These are phyloP conservation scores for Chelmon rostratus DNA, from an alignment of 2,797 vertebrate genomes.

Conservation along the genomic window DNA sequence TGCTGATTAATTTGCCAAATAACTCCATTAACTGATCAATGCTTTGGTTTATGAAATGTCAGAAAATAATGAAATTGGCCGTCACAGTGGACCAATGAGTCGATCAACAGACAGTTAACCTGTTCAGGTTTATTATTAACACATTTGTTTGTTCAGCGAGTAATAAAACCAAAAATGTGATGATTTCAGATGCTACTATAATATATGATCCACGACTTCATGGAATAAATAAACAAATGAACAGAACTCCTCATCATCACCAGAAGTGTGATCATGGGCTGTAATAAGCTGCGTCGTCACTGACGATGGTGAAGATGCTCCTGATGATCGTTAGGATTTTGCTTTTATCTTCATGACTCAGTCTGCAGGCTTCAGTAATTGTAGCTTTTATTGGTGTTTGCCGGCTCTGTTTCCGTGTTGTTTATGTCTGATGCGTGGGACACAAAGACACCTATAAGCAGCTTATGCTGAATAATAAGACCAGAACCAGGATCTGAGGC, in stretches of 20 bases:
- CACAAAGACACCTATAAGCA: constrained; percentile 25
- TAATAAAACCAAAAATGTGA: too few species aligned
- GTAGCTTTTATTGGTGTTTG: not conserved
- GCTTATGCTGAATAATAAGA: constrained; percentile 22
- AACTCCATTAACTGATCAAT: too few species aligned
- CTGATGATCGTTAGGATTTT: not conserved
- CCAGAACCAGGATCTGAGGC: constrained; percentile 21
- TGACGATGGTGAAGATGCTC: not conserved
- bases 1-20: too few species aligned
- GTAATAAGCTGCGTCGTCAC: not conserved
- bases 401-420: not conserved
- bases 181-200: too few species aligned
- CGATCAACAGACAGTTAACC: too few species aligned
- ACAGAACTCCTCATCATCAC: not conserved
- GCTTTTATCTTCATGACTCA: not conserved
- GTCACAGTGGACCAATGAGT: too few species aligned
- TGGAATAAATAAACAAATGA: not conserved
- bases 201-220: not conserved
- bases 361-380: too few species aligned
- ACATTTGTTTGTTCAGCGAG: too few species aligned
- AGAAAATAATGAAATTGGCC: too few species aligned
- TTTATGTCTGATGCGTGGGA: constrained; percentile 1
- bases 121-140: too few species aligned
- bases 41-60: too few species aligned
- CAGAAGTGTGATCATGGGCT: not conserved